Evolutionary conservation across 2,888 invertebrate species (phyloP).

Genomic region (Hydropsyche betteni): DNA sequence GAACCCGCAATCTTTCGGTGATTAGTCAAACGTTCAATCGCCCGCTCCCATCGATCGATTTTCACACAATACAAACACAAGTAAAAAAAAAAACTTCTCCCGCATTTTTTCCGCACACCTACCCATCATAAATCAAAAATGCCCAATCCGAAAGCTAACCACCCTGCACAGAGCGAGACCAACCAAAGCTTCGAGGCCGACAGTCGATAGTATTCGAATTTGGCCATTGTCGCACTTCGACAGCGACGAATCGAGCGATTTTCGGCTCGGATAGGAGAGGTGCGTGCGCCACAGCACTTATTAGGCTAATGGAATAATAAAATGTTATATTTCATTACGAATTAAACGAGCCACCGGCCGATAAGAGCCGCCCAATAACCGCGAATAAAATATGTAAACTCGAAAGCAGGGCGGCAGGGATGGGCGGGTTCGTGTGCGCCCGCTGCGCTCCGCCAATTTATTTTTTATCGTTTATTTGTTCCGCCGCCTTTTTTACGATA

Average conservation of each 20-base stretch:
- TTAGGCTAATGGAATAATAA: constrained; percentile 45
- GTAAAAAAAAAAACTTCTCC: no score
- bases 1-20: no score
- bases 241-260: neutral
- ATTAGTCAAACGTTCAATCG: no score
- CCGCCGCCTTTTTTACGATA: constrained; percentile 32
- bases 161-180: no score
- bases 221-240: neutral
- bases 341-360: constrained; percentile 39
- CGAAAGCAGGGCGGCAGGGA: neutral
- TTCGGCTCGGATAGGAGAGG: constrained; percentile 10
- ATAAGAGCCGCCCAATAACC: constrained; percentile 23
- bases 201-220: neutral
- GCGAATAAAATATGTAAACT: constrained; percentile 32
- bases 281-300: constrained; percentile 38
- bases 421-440: neutral
- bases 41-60: no score
- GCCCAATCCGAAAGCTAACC: no score
- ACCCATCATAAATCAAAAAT: no score
- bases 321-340: constrained; percentile 45
- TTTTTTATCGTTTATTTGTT: constrained; percentile 32
- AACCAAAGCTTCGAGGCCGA: no score
- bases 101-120: no score
- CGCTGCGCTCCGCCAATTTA: constrained; percentile 13
- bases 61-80: no score